These are phyloP conservation scores for Mormyrus hasselquistii DNA, from an alignment of 2,797 vertebrate species.

Conservation along the genomic window DNA sequence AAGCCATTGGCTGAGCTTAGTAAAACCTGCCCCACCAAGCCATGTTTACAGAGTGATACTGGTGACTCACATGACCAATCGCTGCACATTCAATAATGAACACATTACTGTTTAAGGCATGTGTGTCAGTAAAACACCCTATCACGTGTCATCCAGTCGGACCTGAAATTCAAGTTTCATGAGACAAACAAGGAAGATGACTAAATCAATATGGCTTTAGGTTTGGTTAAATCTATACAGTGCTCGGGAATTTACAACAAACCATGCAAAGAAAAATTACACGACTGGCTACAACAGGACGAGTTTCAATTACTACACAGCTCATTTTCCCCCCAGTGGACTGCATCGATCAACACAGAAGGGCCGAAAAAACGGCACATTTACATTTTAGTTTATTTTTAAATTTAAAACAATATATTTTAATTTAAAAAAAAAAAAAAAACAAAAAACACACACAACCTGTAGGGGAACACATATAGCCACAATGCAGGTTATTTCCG, in stretches of 20 bases:
- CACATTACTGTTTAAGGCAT: not conserved
- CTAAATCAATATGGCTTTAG: not conserved
- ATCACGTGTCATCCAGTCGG: not conserved
- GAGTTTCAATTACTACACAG: not conserved
- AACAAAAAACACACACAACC: not conserved
- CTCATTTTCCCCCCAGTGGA: not conserved
- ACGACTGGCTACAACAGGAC: not conserved
- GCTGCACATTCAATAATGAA: not conserved
- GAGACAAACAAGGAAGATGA: not conserved
- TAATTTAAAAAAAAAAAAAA: not conserved
- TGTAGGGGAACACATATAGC: not conserved
- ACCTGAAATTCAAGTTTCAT: not conserved
- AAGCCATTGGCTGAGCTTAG: not conserved
- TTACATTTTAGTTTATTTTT: not conserved
- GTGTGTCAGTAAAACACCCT: not conserved
- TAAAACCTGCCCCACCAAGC: not conserved
- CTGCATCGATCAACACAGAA: not conserved
- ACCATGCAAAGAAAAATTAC: not conserved
- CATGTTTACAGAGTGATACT: not conserved
- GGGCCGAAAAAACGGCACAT: not conserved
- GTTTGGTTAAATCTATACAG: not conserved
- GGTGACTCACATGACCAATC: not conserved
- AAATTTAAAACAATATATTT: not conserved
- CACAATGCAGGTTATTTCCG: not conserved
- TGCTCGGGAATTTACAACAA: not conserved